A percentile compares a stretch with the other conserved stretches of the same genome.
Evolutionary conservation across 2,797 vertebrate genomes (phyloP).

Genomic region (Alcedo atthis): DNA sequence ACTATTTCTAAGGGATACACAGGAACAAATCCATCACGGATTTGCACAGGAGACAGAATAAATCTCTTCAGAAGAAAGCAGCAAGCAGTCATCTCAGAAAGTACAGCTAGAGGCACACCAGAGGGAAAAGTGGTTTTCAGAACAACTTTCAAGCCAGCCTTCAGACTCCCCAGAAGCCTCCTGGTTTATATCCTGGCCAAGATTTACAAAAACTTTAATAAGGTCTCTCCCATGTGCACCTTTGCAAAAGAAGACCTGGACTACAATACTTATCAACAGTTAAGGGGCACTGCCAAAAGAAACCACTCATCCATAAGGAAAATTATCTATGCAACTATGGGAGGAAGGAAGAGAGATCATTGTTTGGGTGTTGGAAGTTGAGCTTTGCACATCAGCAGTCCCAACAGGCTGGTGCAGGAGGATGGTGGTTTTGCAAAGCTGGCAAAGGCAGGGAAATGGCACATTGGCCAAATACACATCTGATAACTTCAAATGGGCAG

Average conservation of each 20-base stretch:
- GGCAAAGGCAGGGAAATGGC: background rate
- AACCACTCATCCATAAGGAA: background rate
- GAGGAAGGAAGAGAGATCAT: background rate
- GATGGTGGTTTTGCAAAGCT: background rate
- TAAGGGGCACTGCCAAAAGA: background rate
- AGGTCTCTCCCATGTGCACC: accelerated
- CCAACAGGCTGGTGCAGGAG: background rate
- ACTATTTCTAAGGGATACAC: background rate
- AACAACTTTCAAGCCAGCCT: background rate
- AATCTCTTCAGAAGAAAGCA: background rate
- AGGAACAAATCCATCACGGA: background rate
- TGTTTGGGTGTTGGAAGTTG: background rate
- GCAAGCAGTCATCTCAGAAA: background rate
- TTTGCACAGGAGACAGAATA: background rate
- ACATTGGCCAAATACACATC: background rate
- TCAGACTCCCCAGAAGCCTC: background rate
- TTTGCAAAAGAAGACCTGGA: background rate
- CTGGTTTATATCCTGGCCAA: background rate
- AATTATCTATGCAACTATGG: background rate
- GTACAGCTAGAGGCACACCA: background rate
- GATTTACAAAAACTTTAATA: background rate
- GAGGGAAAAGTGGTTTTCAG: background rate
- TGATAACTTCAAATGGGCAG: background rate
- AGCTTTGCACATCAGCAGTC: background rate
- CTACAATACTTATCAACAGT: background rate